phyloP scores from a whole-genome alignment of 2,113 vertebrate genomes.

The Zosterops lateralis region DNA sequence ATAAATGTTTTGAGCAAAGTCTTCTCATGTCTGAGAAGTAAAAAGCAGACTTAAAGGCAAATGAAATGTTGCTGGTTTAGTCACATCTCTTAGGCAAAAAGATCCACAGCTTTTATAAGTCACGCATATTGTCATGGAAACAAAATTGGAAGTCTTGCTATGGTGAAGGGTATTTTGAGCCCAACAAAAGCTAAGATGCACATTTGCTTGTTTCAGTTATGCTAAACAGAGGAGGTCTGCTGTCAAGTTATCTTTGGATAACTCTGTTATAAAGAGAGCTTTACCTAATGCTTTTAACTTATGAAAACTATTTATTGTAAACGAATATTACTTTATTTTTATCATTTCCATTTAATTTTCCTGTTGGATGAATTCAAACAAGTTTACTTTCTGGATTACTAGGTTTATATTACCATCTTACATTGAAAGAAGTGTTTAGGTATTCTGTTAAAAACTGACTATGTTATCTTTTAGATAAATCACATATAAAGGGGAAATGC shows the following conservation, averaged over 20 bases:
- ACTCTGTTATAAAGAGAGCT: neutral
- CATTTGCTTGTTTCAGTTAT: neutral
- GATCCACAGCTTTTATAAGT: slow-evolving; percentile 22
- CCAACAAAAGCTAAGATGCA: slow-evolving; percentile 10
- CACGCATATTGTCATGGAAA: slow-evolving; percentile 54
- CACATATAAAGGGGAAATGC: neutral
- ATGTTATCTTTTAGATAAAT: neutral
- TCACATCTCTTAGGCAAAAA: neutral
- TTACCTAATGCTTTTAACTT: neutral
- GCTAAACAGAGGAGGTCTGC: neutral
- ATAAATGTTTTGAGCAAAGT: neutral
- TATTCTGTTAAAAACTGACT: neutral
- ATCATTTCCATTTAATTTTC: neutral
- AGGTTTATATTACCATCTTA: neutral
- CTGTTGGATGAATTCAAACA: neutral
- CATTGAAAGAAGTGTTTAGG: neutral
- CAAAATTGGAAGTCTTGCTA: slow-evolving; percentile 26
- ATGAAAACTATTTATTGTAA: neutral
- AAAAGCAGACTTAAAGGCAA: neutral
- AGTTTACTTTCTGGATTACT: neutral
- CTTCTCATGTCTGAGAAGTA: neutral
- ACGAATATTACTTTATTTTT: neutral
- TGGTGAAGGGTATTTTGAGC: neutral
- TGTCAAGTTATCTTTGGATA: neutral
- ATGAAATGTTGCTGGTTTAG: neutral